A percentile compares a stretch with the other conserved stretches of the same genome.
phyloP scores from a whole-genome alignment of 2,113 vertebrate species.

The cattle (Bos taurus) region ARS-UCD2.0 NC_037344.1:5420001-5420500 shows the following conservation, averaged over 20 bases:
- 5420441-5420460: neutral
- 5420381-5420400: neutral
- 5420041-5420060: constrained; percentile 27
- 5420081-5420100: constrained; percentile 29
- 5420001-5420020: neutral
- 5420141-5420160: constrained; percentile 14
- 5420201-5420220: constrained; percentile 12
- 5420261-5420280: constrained; percentile 27
- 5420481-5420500: neutral
- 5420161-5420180: neutral
- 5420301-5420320: neutral
- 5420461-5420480: neutral
- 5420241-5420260: constrained; percentile 1
- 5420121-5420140: constrained; percentile 69
- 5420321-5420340: neutral
- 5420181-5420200: constrained; percentile 22
- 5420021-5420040: constrained; percentile 7
- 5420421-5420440: neutral
- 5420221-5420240: neutral
- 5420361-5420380: neutral
- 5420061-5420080: constrained; percentile 28
- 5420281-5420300: neutral
- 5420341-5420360: neutral
- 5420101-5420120: constrained; percentile 45
- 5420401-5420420: neutral